Evolutionary conservation across 2,888 invertebrate genomes (phyloP).

Genomic region (Mesorhabditis belari): DNA sequence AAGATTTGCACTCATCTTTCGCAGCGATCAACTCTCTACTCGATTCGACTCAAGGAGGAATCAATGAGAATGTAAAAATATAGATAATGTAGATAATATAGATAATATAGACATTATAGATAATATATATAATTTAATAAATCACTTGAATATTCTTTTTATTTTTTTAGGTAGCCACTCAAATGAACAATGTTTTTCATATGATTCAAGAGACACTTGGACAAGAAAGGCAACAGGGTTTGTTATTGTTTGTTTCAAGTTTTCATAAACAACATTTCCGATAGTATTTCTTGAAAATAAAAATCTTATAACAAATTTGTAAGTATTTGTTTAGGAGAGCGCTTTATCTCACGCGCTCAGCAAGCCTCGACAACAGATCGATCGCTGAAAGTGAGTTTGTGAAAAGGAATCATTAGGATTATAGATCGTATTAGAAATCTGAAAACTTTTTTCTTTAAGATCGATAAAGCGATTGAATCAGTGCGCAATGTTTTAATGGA

Average conservation of each 20-base stretch:
- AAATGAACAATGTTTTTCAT: constrained; percentile 46
- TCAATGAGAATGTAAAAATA: constrained; percentile 25
- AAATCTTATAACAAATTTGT: no score
- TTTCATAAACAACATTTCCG: neutral
- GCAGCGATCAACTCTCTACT: constrained; percentile 37
- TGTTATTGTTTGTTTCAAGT: neutral
- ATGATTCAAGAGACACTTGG: constrained; percentile 43
- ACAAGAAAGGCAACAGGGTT: constrained; percentile 46
- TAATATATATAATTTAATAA: neutral
- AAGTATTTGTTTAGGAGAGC: constrained; percentile 35
- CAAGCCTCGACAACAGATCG: constrained; percentile 23
- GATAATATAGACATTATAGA: neutral
- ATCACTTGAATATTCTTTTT: neutral
- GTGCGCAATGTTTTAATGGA: constrained; percentile 32
- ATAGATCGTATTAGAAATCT: neutral
- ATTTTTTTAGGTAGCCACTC: constrained; percentile 15
- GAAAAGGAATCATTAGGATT: neutral
- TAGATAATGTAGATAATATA: neutral
- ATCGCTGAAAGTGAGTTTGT: constrained; percentile 9
- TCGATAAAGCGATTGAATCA: constrained; percentile 30
- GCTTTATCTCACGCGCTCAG: constrained; percentile 32
- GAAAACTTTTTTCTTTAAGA: neutral
- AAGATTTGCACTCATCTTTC: constrained; percentile 42
- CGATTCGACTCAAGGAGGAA: constrained; percentile 33
- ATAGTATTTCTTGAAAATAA: neutral